These are phyloP conservation scores for Clytia hemisphaerica DNA, from an alignment of 30 jellyfish, hydroid and myxozoan genomes.

Conservation along the genomic window DNA sequence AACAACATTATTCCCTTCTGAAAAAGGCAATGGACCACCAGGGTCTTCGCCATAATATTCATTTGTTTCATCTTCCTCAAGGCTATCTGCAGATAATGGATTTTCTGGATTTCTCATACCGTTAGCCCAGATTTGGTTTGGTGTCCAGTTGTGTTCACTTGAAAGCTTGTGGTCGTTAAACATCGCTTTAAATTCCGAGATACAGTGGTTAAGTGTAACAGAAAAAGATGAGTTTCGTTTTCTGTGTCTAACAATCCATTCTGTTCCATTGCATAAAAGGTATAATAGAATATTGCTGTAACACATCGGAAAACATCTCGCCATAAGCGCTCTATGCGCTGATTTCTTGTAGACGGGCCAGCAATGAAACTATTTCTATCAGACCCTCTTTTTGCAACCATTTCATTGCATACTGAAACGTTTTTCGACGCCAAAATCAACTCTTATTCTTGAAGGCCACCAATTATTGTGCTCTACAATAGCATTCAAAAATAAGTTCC, in stretches of 20 bases:
- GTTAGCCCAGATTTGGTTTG: constrained; percentile 21
- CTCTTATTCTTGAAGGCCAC: constrained; percentile 56
- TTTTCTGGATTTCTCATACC: constrained; percentile 19
- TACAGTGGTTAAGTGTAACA: constrained; percentile 12
- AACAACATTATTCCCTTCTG: background rate
- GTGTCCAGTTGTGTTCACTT: constrained; percentile 28
- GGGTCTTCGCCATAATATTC: constrained; percentile 11
- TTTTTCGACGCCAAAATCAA: constrained; percentile 36
- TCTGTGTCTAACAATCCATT: constrained; percentile 27
- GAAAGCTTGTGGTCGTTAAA: constrained; percentile 28
- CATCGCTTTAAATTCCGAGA: constrained; percentile 4
- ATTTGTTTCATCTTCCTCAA: background rate
- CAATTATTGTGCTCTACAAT: constrained; percentile 12
- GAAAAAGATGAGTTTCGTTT: constrained; percentile 17
- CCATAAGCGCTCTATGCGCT: constrained; percentile 11
- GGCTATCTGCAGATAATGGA: background rate
- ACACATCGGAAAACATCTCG: constrained; percentile 42
- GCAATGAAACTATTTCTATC: constrained; percentile 23
- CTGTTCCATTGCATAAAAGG: constrained; percentile 49
- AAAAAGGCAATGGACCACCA: background rate
- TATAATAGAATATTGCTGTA: constrained; percentile 8
- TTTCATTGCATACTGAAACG: constrained; percentile 23
- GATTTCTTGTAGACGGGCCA: constrained; percentile 28
- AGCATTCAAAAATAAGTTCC: constrained; percentile 9
- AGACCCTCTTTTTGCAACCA: constrained; percentile 23